Conservation (phyloP, 2,888 invertebrate genomes). For the Eupithecia vulgata region DNA sequence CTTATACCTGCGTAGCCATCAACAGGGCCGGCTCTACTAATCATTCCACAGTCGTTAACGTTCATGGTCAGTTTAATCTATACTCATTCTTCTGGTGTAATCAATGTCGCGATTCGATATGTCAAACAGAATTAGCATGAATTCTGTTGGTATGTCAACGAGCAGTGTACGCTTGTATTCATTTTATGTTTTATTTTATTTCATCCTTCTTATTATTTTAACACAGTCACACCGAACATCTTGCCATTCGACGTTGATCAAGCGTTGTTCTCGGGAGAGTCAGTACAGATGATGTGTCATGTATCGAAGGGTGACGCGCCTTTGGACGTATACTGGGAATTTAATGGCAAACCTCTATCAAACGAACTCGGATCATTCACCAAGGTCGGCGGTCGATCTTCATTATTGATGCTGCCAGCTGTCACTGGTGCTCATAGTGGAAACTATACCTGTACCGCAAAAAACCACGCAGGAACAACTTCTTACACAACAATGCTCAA, state of each 20-base stretch:
- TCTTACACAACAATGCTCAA: constrained; percentile 79
- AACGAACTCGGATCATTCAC: constrained; percentile 79
- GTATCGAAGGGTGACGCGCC: constrained; percentile 87
- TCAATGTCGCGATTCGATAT: constrained; percentile 59
- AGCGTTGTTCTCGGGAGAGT: constrained; percentile 85
- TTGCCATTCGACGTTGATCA: constrained; percentile 86
- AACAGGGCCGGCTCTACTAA: constrained; percentile 89
- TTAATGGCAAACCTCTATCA: constrained; percentile 79
- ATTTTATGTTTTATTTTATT: constrained; percentile 52
- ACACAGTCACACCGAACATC: constrained; percentile 83
- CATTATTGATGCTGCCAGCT: constrained; percentile 79
- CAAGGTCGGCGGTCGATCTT: constrained; percentile 75
- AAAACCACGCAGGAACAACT: constrained; percentile 80
- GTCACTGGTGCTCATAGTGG: constrained; percentile 82
- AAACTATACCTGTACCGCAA: constrained; percentile 84
- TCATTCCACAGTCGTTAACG: constrained; percentile 85
- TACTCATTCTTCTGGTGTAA: constrained; percentile 47
- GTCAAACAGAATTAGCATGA: constrained; percentile 72
- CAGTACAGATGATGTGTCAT: constrained; percentile 85
- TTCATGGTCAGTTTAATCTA: constrained; percentile 80
- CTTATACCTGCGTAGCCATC: constrained; percentile 89
- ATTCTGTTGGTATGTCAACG: constrained; percentile 61
- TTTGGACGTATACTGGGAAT: constrained; percentile 86
- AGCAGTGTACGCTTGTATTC: constrained; percentile 62
- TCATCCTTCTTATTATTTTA: constrained; percentile 49